phyloP scores from a whole-genome alignment of 2,797 vertebrate genomes.

The Sebastes melanostomus region DNA sequence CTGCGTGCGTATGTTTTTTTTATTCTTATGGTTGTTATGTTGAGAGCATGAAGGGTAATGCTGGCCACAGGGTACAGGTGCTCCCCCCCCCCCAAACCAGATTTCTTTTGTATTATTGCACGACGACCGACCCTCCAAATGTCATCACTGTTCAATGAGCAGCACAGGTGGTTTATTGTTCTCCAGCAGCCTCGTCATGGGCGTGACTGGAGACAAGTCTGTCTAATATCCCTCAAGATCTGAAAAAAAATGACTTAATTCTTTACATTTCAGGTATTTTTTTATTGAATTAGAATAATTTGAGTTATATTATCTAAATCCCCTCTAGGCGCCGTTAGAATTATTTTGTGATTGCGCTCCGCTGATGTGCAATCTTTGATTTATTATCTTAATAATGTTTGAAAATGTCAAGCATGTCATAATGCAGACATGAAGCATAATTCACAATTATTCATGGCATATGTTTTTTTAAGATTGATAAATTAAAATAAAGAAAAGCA shows the following conservation, averaged over 20 bases:
- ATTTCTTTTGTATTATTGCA: constrained; percentile 64
- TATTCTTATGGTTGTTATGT: constrained; percentile 50
- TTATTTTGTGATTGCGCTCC: constrained; percentile 36
- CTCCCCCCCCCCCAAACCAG: constrained; percentile 56
- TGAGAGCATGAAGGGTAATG: constrained; percentile 62
- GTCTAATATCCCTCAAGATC: constrained; percentile 45
- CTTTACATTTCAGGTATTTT: constrained; percentile 37
- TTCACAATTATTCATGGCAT: constrained; percentile 44
- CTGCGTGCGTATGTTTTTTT: constrained; percentile 36
- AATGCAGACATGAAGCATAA: constrained; percentile 50
- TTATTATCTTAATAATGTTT: constrained; percentile 70
- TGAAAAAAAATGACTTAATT: constrained; percentile 48
- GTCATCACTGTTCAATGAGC: constrained; percentile 76
- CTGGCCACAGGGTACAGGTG: constrained; percentile 73
- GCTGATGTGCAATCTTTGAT: constrained; percentile 49
- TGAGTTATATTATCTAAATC: constrained; percentile 22
- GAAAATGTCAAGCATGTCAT: constrained; percentile 69
- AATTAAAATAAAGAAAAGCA: constrained; percentile 7
- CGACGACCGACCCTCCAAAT: constrained; percentile 69
- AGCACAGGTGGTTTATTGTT: constrained; percentile 82
- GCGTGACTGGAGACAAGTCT: constrained; percentile 53
- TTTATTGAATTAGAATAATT: constrained; percentile 53
- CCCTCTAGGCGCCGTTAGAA: constrained; percentile 19
- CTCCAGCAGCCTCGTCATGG: constrained; percentile 60
- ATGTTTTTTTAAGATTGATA: constrained; percentile 41